Evolutionary conservation across 1,140 invertebrate species (phyloP).

Genomic region (Trachymyrmex septentrionalis): DNA sequence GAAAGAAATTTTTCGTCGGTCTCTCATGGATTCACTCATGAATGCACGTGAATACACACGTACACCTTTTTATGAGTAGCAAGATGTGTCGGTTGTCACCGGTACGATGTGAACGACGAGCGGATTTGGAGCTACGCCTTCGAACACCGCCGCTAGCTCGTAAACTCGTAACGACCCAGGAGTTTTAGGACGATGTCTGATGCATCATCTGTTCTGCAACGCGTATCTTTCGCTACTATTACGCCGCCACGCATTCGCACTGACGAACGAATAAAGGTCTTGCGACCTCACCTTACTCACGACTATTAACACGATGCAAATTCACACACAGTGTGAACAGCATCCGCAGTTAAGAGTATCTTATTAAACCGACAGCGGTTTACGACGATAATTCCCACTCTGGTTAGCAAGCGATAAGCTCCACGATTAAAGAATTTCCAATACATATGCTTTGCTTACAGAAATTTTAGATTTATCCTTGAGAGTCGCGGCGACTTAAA

Average conservation of each 20-base stretch:
- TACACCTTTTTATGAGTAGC: slow-evolving; percentile 35
- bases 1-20: slow-evolving; percentile 10
- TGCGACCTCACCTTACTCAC: background rate
- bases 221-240: background rate
- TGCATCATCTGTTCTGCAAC: background rate
- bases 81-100: slow-evolving; percentile 1
- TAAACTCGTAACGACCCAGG: slow-evolving; percentile 39
- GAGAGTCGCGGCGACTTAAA: background rate
- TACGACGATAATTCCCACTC: slow-evolving; percentile 28
- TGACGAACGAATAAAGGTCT: background rate
- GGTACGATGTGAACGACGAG: background rate
- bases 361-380: background rate
- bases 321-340: background rate
- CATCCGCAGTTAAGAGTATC: background rate
- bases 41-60: background rate
- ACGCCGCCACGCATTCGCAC: background rate
- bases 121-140: slow-evolving; percentile 23
- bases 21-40: background rate
- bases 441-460: background rate
- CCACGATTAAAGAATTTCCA: no score
- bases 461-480: slow-evolving; percentile 4
- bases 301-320: slow-evolving; percentile 26
- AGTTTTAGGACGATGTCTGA: slow-evolving; percentile 32
- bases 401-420: background rate
- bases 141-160: slow-evolving; percentile 12